Evolutionary conservation across 2,113 vertebrate species (phyloP), one percentile per base, ranked within the genome.

Genomic region (Oophaga pumilio): DNA sequence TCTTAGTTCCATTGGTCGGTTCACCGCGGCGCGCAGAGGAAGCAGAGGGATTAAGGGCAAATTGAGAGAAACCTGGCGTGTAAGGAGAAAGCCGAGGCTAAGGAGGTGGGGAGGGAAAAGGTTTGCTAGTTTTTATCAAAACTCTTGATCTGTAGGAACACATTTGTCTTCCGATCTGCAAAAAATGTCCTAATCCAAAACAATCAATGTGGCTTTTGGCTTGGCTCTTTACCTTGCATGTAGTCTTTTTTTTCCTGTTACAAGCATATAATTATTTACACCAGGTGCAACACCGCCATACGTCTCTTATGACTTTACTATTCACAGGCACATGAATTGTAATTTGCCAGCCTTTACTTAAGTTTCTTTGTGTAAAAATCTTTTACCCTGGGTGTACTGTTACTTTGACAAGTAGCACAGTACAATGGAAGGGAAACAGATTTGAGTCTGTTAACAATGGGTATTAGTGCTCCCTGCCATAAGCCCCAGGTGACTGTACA

Each of bases 351-450:
- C 89, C 90, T 89, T 85, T 87, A 20, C 81, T 0, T 33, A 83
- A 56, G 89, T 11, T 89, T 86, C 93, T 92, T 93, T 95, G 91
- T 95, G 91, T 90, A 20, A 50, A 18, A 52, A 85, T 85, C 89
- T 77, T 87, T 90, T 50, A 15, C 15, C 89, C 90, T 73, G 68
- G 82, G 90, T 90, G 88, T 88, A 85, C 50, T 0, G 2, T 93
- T 92, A 87, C 91, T 7, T 6, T 24, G 66, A 43, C 85, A 52
- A 76, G 89, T 56, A 60, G 83, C 71, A 1, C 0, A 0, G 91
- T 89, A 93, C 92, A 93, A 90, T 90, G 89, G 87, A 73, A 93
- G 91, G 93, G 92, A 95, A 93, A 93, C 91, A 89, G 91, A 92
- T 93, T 93, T 94, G 87, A 76, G 76, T 66, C 11, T 0, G 71